Evolutionary conservation across 2,888 invertebrate genomes (phyloP).

Genomic region (Zeuzera pyrina): DNA sequence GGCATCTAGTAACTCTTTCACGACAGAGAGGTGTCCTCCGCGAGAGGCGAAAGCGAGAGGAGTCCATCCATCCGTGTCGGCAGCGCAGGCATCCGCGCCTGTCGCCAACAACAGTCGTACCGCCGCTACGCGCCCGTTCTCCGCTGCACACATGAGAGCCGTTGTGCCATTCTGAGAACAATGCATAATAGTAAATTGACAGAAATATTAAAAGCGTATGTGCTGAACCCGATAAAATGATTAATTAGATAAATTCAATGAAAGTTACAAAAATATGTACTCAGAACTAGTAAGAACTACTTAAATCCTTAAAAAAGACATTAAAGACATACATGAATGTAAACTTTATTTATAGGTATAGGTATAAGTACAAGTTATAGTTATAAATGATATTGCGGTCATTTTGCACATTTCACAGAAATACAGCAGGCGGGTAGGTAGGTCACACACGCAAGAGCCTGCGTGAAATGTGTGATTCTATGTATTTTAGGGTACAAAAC

Average conservation of each 20-base stretch:
- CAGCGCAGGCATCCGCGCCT: constrained; percentile 93
- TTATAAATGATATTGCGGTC: no score
- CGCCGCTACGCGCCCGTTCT: constrained; percentile 87
- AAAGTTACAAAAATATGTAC: constrained; percentile 2
- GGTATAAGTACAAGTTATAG: no score
- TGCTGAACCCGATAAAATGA: constrained; percentile 7
- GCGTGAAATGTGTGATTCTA: no score
- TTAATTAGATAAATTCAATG: constrained; percentile 5
- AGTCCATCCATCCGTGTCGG: constrained; percentile 95
- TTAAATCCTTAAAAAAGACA: no score
- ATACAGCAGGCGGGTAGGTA: no score
- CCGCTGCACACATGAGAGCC: constrained; percentile 92
- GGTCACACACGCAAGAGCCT: no score
- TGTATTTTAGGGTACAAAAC: no score
- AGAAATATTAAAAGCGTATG: constrained; percentile 3
- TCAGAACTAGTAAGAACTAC: no score
- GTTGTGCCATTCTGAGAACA: constrained; percentile 88
- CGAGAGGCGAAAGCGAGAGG: constrained; percentile 92
- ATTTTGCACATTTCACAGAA: no score
- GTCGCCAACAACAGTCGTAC: constrained; percentile 88
- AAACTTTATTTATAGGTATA: no score
- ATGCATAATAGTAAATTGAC: constrained; percentile 1
- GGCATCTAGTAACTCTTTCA: constrained; percentile 86
- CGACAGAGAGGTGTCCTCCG: constrained; percentile 88
- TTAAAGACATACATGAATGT: no score